Evolutionary conservation across 2,888 invertebrate genomes (phyloP).

Genomic region (Cephus runcator): DNA sequence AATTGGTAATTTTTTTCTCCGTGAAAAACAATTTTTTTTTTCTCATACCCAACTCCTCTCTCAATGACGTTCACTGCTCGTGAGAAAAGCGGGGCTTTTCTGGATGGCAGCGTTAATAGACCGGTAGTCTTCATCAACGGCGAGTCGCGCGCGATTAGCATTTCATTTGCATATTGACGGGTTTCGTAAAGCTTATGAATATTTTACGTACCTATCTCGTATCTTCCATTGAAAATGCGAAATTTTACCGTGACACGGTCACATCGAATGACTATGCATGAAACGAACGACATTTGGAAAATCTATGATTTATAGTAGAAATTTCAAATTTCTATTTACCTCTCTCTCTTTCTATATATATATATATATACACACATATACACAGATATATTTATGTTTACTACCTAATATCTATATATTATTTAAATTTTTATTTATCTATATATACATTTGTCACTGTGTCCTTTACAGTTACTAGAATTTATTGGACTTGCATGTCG

Average conservation of each 20-base stretch:
- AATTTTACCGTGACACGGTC: not conserved
- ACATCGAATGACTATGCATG: not conserved
- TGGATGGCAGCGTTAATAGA: constrained; percentile 42
- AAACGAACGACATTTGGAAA: not conserved
- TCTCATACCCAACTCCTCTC: not conserved
- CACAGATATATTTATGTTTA: no score
- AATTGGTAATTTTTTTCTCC: not conserved
- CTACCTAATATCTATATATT: no score
- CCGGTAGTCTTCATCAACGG: constrained; percentile 44
- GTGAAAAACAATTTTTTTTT: not conserved
- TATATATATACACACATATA: no score
- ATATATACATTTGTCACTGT: not conserved
- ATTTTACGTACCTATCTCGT: constrained; percentile 49
- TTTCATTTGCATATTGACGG: constrained; percentile 65
- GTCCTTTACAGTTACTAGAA: not conserved
- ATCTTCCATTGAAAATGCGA: not conserved
- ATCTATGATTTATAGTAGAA: not conserved
- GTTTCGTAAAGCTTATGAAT: constrained; percentile 66
- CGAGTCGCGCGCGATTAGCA: constrained; percentile 52
- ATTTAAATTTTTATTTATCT: no score
- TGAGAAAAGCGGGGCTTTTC: constrained; percentile 27
- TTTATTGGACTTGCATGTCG: not conserved
- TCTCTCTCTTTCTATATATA: no score
- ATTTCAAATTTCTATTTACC: no score
- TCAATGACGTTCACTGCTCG: not conserved